These are phyloP conservation scores for Xenus cinereus DNA, from an alignment of 2,113 vertebrate genomes.

Conservation along the genomic window DNA sequence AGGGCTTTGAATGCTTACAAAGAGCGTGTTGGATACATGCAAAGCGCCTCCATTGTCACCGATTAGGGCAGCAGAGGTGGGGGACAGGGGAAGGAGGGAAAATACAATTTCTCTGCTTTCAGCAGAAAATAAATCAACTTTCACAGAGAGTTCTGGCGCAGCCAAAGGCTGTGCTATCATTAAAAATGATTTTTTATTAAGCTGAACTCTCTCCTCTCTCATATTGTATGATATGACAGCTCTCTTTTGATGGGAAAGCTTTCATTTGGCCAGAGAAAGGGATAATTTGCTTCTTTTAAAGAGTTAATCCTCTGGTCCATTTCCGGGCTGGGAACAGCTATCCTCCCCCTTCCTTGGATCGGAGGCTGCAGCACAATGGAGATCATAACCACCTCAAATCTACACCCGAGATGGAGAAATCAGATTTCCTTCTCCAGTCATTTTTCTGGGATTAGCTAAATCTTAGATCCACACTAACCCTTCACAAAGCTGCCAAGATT, in stretches of 20 bases:
- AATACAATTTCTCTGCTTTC: conserved; percentile 14
- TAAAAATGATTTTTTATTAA: conserved; percentile 47
- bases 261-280: conserved; percentile 66
- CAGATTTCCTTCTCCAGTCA: conserved; percentile 89
- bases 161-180: conserved; percentile 22
- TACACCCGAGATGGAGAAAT: conserved; percentile 88
- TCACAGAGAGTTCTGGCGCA: neutral
- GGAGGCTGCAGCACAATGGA: conserved; percentile 80
- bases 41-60: neutral
- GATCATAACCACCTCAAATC: conserved; percentile 78
- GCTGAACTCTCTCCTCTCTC: conserved; percentile 43
- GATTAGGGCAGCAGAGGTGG: neutral
- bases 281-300: conserved; percentile 73
- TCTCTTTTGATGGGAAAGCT: conserved; percentile 69
- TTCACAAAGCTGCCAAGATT: conserved; percentile 94
- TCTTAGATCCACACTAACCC: conserved; percentile 88
- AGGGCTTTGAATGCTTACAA: neutral
- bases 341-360: conserved; percentile 53
- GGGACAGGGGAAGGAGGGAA: neutral
- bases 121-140: conserved; percentile 58
- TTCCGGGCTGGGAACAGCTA: conserved; percentile 56
- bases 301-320: conserved; percentile 71
- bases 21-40: neutral
- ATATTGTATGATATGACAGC: conserved; percentile 72
- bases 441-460: conserved; percentile 89